These are phyloP conservation scores for Callyntrura sp. DNA, from an alignment of 2,888 invertebrate genomes.

Conservation along the genomic window DNA sequence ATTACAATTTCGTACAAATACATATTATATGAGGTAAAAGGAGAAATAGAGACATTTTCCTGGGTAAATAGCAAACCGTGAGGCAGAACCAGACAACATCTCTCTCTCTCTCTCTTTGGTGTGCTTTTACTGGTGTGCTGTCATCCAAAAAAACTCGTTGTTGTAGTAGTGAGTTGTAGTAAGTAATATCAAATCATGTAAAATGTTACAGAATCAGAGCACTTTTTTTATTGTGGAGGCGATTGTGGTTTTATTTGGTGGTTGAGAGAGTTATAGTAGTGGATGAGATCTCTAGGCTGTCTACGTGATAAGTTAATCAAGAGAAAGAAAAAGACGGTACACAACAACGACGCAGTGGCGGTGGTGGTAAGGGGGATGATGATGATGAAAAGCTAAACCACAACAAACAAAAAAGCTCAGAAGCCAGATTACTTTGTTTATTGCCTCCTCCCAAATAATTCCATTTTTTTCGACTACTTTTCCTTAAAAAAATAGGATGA, in stretches of 20 bases:
- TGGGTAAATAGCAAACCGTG: background rate
- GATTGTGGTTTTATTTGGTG: no score
- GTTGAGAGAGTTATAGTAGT: no score
- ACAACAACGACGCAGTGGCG: background rate
- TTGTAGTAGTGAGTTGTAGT: background rate
- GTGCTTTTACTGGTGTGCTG: background rate
- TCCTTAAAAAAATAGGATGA: background rate
- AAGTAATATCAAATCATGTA: constrained; percentile 1
- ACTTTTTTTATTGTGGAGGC: constrained; percentile 5
- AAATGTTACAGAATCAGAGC: constrained; percentile 38
- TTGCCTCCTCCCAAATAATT: constrained; percentile 51
- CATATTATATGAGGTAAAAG: background rate
- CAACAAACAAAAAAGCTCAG: constrained; percentile 63
- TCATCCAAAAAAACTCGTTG: constrained; percentile 1
- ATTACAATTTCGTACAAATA: constrained; percentile 36
- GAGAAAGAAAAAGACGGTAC: no score
- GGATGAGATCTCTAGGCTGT: background rate
- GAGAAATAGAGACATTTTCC: constrained; percentile 49
- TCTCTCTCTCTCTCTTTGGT: no score
- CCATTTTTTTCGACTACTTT: background rate
- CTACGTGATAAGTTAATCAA: constrained; percentile 28
- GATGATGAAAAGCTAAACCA: constrained; percentile 44
- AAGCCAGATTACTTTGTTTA: constrained; percentile 53
- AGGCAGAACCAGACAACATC: background rate
- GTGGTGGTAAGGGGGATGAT: no score